Evolutionary conservation across 2,888 invertebrate genomes (phyloP).

Genomic region (Litoditis marina): DNA sequence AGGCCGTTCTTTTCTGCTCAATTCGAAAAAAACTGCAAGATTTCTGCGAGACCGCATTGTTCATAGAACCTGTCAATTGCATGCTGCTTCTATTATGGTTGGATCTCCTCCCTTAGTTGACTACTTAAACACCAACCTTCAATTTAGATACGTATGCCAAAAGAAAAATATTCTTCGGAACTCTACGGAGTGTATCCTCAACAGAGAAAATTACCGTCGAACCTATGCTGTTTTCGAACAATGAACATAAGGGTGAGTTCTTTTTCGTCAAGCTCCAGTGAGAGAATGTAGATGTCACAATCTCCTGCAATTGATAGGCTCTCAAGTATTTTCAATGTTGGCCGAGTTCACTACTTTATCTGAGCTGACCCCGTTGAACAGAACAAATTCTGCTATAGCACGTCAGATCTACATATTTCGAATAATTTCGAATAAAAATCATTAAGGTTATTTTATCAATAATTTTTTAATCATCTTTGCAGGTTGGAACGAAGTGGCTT

Average conservation of each 20-base stretch:
- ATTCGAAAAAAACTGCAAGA: no score
- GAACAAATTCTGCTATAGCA: background rate
- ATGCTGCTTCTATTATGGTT: no score
- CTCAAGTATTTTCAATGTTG: no score
- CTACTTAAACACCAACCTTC: background rate
- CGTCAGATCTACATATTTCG: background rate
- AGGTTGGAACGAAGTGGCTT: conserved; percentile 45
- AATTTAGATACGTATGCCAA: conserved; percentile 11
- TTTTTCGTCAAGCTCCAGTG: no score
- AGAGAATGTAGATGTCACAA: no score
- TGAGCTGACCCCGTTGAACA: no score
- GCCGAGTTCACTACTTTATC: no score
- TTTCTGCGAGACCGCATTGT: no score
- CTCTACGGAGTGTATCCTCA: conserved; percentile 30
- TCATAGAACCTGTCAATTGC: no score
- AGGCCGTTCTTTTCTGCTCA: no score
- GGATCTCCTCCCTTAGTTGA: background rate
- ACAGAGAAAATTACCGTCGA: conserved; percentile 33
- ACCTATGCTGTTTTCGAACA: conserved; percentile 40
- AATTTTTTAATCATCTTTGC: conserved; percentile 5
- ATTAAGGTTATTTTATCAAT: background rate
- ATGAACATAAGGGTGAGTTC: conserved; percentile 39
- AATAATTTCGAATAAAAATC: background rate
- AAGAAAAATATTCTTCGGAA: conserved; percentile 8
- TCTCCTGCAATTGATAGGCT: no score